Evolutionary conservation across 2,113 vertebrate species (phyloP).

Genomic region (Nannospalax galili): DNA sequence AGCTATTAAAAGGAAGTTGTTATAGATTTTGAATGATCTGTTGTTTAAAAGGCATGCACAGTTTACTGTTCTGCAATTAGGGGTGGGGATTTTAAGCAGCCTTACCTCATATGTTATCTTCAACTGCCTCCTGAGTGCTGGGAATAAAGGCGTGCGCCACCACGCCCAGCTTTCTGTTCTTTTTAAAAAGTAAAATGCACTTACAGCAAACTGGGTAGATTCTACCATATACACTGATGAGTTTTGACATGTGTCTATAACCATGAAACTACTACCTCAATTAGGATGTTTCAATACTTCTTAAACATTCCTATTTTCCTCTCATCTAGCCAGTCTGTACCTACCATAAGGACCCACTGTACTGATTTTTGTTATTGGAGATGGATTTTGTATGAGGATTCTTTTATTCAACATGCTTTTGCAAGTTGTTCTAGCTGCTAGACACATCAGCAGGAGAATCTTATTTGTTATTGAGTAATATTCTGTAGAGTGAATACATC

Average conservation of each 20-base stretch:
- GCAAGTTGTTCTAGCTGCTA: neutral
- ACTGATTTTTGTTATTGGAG: slow-evolving; percentile 18
- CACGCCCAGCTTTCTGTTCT: neutral
- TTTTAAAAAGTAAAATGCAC: slow-evolving; percentile 3
- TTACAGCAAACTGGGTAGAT: neutral
- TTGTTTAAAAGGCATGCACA: neutral
- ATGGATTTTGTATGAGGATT: slow-evolving; percentile 30
- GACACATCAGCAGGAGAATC: neutral
- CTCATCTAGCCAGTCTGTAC: neutral
- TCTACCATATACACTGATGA: neutral
- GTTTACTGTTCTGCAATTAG: neutral
- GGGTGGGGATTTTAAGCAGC: neutral
- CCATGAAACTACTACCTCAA: neutral
- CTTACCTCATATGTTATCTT: slow-evolving; percentile 98
- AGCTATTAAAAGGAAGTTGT: neutral
- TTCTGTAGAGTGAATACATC: neutral
- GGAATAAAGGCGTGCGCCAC: neutral
- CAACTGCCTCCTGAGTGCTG: slow-evolving; percentile 78
- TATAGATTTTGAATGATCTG: neutral
- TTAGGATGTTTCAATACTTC: neutral
- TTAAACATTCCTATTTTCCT: neutral
- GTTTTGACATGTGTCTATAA: neutral
- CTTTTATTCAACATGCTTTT: neutral
- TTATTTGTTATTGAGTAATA: neutral
- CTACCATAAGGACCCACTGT: neutral